Percentiles rank a stretch among this genome's conserved stretches.
Evolutionary conservation across 2,797 vertebrate genomes (phyloP).

Genomic region (Halcyon smyrnensis): DNA sequence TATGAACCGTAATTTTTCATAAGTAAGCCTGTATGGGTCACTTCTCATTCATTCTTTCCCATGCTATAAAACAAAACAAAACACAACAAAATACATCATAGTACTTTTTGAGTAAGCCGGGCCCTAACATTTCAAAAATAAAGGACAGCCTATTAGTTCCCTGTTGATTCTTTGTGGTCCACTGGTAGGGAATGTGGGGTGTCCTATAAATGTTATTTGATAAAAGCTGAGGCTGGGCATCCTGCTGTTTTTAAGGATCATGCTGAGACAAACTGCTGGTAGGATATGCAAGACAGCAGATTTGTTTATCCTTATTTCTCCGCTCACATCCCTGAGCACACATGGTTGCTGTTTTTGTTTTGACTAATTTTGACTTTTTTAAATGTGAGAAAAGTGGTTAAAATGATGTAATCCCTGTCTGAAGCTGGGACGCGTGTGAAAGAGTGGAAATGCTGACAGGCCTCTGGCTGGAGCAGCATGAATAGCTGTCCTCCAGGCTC

Average conservation of each 20-base stretch:
- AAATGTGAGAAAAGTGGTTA: slow-evolving; percentile 71
- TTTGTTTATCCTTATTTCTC: slow-evolving; percentile 67
- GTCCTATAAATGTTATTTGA: slow-evolving; percentile 55
- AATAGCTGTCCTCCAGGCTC: slow-evolving; percentile 9
- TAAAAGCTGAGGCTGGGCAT: slow-evolving; percentile 42
- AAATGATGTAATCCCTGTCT: slow-evolving; percentile 65
- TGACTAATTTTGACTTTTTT: slow-evolving; percentile 69
- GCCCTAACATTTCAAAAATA: slow-evolving; percentile 48
- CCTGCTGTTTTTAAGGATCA: slow-evolving; percentile 61
- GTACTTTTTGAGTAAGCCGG: slow-evolving; percentile 14
- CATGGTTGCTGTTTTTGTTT: slow-evolving; percentile 76
- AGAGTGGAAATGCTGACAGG: slow-evolving; percentile 60
- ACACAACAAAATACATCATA: slow-evolving; percentile 32
- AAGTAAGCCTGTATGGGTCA: not conserved
- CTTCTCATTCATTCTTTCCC: slow-evolving; percentile 57
- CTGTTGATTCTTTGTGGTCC: slow-evolving; percentile 43
- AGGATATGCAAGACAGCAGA: slow-evolving; percentile 48
- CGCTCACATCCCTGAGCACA: slow-evolving; percentile 62
- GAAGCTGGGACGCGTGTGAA: slow-evolving; percentile 54
- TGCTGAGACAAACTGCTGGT: slow-evolving; percentile 39
- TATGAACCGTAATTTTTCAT: not conserved
- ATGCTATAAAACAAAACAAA: slow-evolving; percentile 22
- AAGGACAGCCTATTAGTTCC: slow-evolving; percentile 5
- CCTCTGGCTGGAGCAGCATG: not conserved
- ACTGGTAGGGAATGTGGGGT: slow-evolving; percentile 7